Evolutionary conservation across 2,888 invertebrate genomes (phyloP).

Genomic region (Acheta domesticus): DNA sequence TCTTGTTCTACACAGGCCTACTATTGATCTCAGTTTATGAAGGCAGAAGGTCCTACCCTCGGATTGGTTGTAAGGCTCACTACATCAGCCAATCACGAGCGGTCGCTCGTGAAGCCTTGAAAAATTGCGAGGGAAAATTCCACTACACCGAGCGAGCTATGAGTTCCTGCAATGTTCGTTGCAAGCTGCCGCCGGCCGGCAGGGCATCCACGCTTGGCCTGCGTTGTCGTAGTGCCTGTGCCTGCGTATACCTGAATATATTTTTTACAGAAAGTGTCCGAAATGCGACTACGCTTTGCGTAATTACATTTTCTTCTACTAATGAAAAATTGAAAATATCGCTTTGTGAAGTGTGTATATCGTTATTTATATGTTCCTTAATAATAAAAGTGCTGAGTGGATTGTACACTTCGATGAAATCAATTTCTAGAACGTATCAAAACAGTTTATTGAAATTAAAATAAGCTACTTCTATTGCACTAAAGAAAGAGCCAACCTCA

Average conservation of each 20-base stretch:
- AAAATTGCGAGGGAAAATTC: slow-evolving; percentile 37
- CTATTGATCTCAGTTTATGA: slow-evolving; percentile 27
- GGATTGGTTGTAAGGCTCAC: slow-evolving; percentile 28
- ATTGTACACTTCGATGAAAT: too few species aligned
- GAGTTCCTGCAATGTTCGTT: neutral
- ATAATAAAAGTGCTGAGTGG: too few species aligned
- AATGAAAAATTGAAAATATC: too few species aligned
- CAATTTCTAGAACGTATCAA: too few species aligned
- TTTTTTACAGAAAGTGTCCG: too few species aligned
- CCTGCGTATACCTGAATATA: neutral
- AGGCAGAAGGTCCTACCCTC: slow-evolving; percentile 2
- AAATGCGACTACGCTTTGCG: too few species aligned
- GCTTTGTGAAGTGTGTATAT: too few species aligned
- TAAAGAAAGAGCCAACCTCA: too few species aligned
- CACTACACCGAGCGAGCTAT: slow-evolving; percentile 24
- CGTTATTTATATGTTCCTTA: too few species aligned
- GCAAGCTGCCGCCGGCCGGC: slow-evolving; percentile 12
- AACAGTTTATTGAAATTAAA: too few species aligned
- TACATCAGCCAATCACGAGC: slow-evolving; percentile 27
- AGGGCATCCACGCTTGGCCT: neutral
- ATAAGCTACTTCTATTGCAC: too few species aligned
- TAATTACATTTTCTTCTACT: too few species aligned
- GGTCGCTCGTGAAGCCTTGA: slow-evolving; percentile 27
- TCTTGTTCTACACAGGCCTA: neutral
- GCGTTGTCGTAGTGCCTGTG: neutral